Conservation (phyloP, 2,888 invertebrate species). For the Scaptomyza polygonia region DNA sequence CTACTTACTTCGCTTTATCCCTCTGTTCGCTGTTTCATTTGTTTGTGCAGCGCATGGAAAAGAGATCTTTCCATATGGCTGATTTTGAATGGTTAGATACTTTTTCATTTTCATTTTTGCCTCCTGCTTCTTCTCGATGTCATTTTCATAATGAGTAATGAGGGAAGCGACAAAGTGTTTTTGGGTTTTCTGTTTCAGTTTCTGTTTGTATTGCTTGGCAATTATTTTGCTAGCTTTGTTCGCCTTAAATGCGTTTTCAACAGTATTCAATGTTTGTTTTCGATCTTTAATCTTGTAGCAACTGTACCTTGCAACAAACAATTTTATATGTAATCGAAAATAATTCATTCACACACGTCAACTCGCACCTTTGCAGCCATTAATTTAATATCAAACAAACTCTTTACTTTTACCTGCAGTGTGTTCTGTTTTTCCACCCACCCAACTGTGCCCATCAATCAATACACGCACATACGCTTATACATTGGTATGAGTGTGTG, state of each 20-base stretch:
- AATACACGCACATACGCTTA: constrained; percentile 28
- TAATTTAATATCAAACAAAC: constrained; percentile 16
- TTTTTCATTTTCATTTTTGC: constrained; percentile 7
- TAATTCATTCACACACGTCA: neutral
- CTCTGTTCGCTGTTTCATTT: constrained; percentile 39
- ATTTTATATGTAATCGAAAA: constrained; percentile 1
- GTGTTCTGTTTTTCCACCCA: constrained; percentile 19
- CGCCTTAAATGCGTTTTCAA: constrained; percentile 45
- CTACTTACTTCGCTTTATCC: constrained; percentile 19
- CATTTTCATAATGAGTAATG: constrained; percentile 71
- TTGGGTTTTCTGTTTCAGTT: neutral
- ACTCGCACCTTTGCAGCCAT: constrained; percentile 16
- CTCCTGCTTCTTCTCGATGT: constrained; percentile 34
- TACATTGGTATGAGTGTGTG: neutral
- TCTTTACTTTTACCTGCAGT: constrained; percentile 2
- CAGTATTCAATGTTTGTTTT: neutral
- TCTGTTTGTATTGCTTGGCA: constrained; percentile 12
- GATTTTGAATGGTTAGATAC: constrained; percentile 69
- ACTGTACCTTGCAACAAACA: constrained; percentile 23
- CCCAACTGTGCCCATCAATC: constrained; percentile 38
- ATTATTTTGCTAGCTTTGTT: constrained; percentile 11
- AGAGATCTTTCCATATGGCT: constrained; percentile 77
- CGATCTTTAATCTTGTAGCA: neutral
- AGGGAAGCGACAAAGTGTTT: constrained; percentile 25
- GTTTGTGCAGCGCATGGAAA: constrained; percentile 57